Percentiles rank a stretch among this genome's conserved stretches.
Conservation (phyloP, 2,888 invertebrate genomes). For the Lypha dubia region DNA sequence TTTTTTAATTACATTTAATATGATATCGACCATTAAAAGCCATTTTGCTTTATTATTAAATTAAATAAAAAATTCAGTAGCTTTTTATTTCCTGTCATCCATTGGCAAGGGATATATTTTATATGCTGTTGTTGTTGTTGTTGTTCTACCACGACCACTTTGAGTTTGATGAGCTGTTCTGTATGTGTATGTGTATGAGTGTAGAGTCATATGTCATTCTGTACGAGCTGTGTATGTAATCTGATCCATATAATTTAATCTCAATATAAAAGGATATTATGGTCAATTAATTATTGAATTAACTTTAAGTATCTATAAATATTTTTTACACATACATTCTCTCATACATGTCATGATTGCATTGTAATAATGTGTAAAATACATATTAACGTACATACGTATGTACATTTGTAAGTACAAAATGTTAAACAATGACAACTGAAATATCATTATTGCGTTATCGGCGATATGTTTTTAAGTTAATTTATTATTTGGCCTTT, state of each 20-base stretch:
- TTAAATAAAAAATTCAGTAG: slow-evolving; percentile 41
- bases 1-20: slow-evolving; percentile 45
- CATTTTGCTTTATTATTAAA: slow-evolving; percentile 43
- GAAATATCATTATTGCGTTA: slow-evolving; percentile 19
- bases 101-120: background rate
- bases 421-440: slow-evolving; percentile 46
- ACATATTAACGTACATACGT: too few relatives aligned
- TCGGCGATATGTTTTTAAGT: slow-evolving; percentile 14
- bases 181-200: too few relatives aligned
- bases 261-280: slow-evolving; percentile 59
- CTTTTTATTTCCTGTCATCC: slow-evolving; percentile 14
- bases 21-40: slow-evolving; percentile 31
- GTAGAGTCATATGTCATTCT: slow-evolving; percentile 3
- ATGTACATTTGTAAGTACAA: too few relatives aligned
- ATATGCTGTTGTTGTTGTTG: background rate
- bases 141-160: background rate
- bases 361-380: slow-evolving; percentile 6
- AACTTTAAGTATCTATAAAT: background rate
- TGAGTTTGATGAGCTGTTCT: slow-evolving; percentile 1
- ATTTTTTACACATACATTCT: background rate
- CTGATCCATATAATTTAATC: slow-evolving; percentile 67
- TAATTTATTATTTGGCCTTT: background rate
- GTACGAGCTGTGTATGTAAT: slow-evolving; percentile 14
- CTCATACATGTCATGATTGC: background rate
- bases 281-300: slow-evolving; percentile 69